phyloP scores from a whole-genome alignment of 2,113 vertebrate genomes.

The Odocoileus virginianus region DNA sequence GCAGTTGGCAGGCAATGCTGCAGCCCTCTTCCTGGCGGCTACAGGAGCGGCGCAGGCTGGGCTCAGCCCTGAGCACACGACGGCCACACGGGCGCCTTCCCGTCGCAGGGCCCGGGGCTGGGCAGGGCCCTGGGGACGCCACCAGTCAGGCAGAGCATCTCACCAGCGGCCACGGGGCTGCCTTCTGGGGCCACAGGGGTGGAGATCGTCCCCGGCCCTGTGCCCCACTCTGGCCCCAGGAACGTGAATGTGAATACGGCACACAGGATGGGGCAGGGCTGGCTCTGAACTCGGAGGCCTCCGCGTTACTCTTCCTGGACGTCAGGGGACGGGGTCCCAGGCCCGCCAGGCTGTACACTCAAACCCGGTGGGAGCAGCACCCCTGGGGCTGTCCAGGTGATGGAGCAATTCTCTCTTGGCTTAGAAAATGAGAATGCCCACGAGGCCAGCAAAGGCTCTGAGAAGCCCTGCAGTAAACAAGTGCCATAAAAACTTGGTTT shows the following conservation, averaged over 20 bases:
- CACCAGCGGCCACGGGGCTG: background rate
- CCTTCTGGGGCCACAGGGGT: background rate
- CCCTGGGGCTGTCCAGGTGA: background rate
- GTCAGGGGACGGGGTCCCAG: background rate
- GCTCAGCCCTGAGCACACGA: background rate
- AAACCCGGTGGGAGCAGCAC: background rate
- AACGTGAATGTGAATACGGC: rapidly evolving
- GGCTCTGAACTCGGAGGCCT: background rate
- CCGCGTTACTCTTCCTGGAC: rapidly evolving
- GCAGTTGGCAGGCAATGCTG: background rate
- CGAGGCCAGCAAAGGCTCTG: background rate
- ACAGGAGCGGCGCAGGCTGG: background rate
- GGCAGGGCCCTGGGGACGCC: background rate
- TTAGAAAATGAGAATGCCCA: background rate
- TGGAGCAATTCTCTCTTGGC: background rate
- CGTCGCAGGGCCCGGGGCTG: background rate
- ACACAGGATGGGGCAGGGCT: background rate
- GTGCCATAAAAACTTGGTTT: background rate
- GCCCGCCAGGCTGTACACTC: rapidly evolving
- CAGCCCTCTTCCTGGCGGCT: background rate
- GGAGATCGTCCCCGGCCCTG: too few relatives aligned
- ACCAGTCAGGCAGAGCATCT: background rate
- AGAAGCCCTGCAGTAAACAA: background rate
- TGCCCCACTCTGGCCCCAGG: background rate
- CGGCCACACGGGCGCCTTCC: background rate